Evolutionary conservation across 2,113 vertebrate genomes (phyloP), one percentile per base, ranked within the genome.

Genomic region (Ceratotherium simum): DNA sequence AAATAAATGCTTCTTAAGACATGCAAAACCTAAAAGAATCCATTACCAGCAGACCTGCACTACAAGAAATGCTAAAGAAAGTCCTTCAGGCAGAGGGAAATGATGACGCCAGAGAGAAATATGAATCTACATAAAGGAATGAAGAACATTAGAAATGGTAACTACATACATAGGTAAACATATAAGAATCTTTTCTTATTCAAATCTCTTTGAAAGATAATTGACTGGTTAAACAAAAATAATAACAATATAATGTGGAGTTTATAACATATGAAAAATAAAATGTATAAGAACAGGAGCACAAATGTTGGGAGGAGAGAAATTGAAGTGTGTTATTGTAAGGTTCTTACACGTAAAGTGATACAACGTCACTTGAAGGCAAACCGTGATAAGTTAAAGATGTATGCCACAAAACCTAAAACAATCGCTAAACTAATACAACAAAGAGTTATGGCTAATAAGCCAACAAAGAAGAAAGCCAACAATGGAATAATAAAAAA

Each of bases 211-310:
- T 56, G 33, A 67, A 91, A 88, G 51, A 56, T 62, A 82, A 60
- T 6, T 76, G 42, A 51, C 54, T 42, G 10, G 69, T 67, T 90
- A 69, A 82, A 76, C 18, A 65, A 93, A 86, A 58, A 78, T 80
- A 86, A 36, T 56, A 73, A 76, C 12, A 89, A 60, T 78, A 12
- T 69, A 73, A 81, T 67, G 25, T 27, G 12, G n/a, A 79, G 13
- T 72, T 84, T 67, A 48, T 84, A 92, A 93, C 51, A 67, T 54
- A 10, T 90, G 29, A 60, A 70, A 88, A 64, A 46, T 42, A 82
- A 90, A 96, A 58, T 91, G 16, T 76, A 20, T 42, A 95, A 86
- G 33, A 84, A 54, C 33, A 90, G 81, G 60, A 92, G 82, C 89
- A 39, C 56, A 84, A 18, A 95, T 13, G 21, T 69, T 17, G 69